These are phyloP conservation scores for Euplagia quadripunctaria DNA, from an alignment of 2,888 invertebrate species.

Conservation along the genomic window DNA sequence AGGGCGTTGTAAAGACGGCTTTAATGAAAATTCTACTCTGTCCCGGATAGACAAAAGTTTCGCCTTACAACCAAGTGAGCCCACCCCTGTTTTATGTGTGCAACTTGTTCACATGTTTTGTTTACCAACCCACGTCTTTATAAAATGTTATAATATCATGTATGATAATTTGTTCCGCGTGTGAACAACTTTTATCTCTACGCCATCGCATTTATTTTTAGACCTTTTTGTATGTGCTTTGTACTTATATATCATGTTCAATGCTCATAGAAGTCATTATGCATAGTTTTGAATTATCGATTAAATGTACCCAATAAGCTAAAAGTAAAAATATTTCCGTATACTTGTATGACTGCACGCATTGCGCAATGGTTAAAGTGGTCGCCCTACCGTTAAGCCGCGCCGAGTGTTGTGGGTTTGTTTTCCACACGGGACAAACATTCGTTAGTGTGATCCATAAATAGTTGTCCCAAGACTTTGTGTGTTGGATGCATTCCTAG, in stretches of 20 bases:
- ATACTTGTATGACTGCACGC: too few relatives aligned
- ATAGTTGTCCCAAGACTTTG: too few relatives aligned
- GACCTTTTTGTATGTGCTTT: background rate
- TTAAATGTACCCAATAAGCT: too few relatives aligned
- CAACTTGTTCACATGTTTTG: slow-evolving; percentile 55
- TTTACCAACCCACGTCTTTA: slow-evolving; percentile 38
- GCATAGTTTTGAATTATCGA: too few relatives aligned
- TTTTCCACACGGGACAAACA: too few relatives aligned
- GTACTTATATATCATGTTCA: background rate
- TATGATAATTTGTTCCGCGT: slow-evolving; percentile 40
- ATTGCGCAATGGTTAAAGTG: too few relatives aligned
- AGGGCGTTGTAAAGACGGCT: slow-evolving; percentile 77
- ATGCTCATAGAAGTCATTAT: too few relatives aligned
- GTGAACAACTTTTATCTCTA: slow-evolving; percentile 22
- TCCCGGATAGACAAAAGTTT: slow-evolving; percentile 72
- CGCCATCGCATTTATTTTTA: slow-evolving; percentile 6
- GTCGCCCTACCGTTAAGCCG: too few relatives aligned
- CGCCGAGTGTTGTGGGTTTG: too few relatives aligned
- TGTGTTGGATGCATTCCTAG: too few relatives aligned
- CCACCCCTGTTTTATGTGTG: slow-evolving; percentile 53
- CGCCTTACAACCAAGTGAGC: slow-evolving; percentile 62
- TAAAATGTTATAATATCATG: slow-evolving; percentile 38
- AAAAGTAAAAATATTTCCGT: too few relatives aligned
- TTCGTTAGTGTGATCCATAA: too few relatives aligned
- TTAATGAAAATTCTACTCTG: slow-evolving; percentile 83